Evolutionary conservation across 2,888 invertebrate species (phyloP), one percentile per base, ranked within the genome.

Genomic region (Notodonta dromedarius): DNA sequence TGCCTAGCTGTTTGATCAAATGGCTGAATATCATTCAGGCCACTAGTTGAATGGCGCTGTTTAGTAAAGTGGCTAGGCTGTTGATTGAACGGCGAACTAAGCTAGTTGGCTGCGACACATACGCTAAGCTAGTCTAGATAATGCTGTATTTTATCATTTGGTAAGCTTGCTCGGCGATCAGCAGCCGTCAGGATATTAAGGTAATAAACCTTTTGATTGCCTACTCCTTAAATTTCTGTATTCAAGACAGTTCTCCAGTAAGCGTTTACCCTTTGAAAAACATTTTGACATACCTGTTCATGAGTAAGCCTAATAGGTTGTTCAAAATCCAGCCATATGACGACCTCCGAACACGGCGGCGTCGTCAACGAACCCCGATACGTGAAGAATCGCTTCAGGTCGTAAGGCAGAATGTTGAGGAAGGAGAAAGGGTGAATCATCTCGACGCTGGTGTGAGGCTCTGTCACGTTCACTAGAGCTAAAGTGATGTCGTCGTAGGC

Each of bases 281-380:
- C 42, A 59, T 54, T 51, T 46, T 11, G 52, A 59, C 66, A 66
- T 84, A 96, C 97, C 95, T 96, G 96, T 52, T 94, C 89, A 69
- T 95, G 95, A 0, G 96, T 95, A 61, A 97, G 88, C 66, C 92
- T 86, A 7, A 97, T 95, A 0, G 97, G 96, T 65, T 96, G 94
- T 74, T 95, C 95, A 78, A 97, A 97, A 76, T 98, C 97, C 62
- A 98, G 95, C 98, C 98, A 98, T 51, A 95, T 96, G 51, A 98
- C 98, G 57, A 97, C 96, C 91, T 98, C 98, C 32, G 95, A 95
- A 74, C 97, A 97, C 0, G 98, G 98, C 3, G 98, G 98, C 3
- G 98, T 98, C 5, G 98, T 98, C 70, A 98, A 85, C 0, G 98
- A 98, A 0, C 98, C 98, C 54, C 94, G 94, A 84, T 98, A 98